These are phyloP conservation scores for Aurelia sp. DNA, from an alignment of 30 jellyfish, hydroid and myxozoan species.

Conservation along the genomic window DNA sequence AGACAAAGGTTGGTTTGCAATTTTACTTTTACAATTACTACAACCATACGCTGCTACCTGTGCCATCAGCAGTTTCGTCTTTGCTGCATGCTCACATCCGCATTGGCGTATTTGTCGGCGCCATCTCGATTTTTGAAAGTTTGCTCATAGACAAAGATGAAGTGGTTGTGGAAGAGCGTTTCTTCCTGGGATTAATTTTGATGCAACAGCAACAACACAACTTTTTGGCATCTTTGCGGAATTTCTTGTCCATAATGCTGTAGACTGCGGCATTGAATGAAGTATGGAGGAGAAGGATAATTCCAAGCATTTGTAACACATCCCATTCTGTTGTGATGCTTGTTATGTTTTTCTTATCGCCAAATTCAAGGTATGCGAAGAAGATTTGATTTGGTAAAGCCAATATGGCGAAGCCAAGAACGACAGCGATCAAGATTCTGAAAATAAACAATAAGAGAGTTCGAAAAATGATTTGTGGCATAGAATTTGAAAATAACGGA, in stretches of 20 bases:
- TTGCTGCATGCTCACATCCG: no score
- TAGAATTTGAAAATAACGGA: no score
- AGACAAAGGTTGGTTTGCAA: no score
- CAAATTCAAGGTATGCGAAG: slow-evolving; percentile 34
- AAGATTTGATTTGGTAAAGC: slow-evolving; percentile 55
- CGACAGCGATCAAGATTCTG: slow-evolving; percentile 48
- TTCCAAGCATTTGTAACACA: slow-evolving; percentile 40
- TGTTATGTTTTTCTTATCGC: neutral
- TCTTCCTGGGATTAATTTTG: neutral
- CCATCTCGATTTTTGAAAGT: neutral
- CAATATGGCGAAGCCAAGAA: slow-evolving; percentile 51
- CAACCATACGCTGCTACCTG: no score
- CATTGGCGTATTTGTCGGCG: no score
- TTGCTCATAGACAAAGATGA: neutral
- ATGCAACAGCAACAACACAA: slow-evolving; percentile 47
- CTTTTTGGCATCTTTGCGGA: slow-evolving; percentile 35
- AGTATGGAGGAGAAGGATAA: slow-evolving; percentile 44
- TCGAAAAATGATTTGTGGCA: neutral
- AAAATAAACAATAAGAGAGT: neutral
- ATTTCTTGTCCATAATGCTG: slow-evolving; percentile 55
- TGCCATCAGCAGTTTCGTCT: no score
- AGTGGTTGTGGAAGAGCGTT: slow-evolving; percentile 7
- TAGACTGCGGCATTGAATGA: slow-evolving; percentile 53
- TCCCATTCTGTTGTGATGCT: slow-evolving; percentile 11
- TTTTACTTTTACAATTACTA: no score